These are phyloP conservation scores for Lacerta bilineata DNA, from an alignment of 2,797 vertebrate genomes.

Conservation along the genomic window DNA sequence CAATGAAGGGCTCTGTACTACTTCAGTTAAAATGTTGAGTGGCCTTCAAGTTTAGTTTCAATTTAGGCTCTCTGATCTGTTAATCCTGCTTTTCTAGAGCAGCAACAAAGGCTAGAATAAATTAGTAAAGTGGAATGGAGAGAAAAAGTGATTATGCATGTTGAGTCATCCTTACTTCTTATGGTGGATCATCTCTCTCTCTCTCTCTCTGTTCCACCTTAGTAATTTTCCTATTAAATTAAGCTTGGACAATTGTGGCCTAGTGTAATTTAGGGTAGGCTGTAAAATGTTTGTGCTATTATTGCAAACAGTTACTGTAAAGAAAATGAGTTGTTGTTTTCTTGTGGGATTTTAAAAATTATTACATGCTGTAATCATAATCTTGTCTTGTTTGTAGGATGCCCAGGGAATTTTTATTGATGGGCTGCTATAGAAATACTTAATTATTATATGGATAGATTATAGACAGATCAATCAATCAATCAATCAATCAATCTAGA, in stretches of 20 bases:
- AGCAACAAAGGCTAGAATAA: background rate
- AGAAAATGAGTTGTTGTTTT: background rate
- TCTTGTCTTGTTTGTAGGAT: background rate
- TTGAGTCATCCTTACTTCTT: too few relatives aligned
- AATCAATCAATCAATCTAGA: background rate
- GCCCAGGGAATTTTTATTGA: background rate
- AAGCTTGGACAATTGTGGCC: background rate
- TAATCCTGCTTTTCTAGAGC: slow-evolving; percentile 9
- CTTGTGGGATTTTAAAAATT: background rate
- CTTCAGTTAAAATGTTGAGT: background rate
- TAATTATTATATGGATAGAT: too few relatives aligned
- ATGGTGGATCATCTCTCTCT: too few relatives aligned
- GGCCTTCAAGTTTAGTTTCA: background rate
- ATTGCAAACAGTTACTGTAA: background rate
- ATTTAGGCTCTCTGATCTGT: background rate
- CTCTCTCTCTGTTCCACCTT: too few relatives aligned
- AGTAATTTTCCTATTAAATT: background rate
- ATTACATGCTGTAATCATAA: background rate
- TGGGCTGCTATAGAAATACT: background rate
- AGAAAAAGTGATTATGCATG: too few relatives aligned
- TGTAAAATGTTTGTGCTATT: background rate
- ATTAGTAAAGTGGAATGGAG: background rate
- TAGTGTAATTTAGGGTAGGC: background rate
- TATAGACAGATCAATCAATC: too few relatives aligned
- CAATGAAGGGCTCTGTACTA: background rate